Evolutionary conservation across 1,140 invertebrate species (phyloP).

Genomic region (Drosophila ercepeae): DNA sequence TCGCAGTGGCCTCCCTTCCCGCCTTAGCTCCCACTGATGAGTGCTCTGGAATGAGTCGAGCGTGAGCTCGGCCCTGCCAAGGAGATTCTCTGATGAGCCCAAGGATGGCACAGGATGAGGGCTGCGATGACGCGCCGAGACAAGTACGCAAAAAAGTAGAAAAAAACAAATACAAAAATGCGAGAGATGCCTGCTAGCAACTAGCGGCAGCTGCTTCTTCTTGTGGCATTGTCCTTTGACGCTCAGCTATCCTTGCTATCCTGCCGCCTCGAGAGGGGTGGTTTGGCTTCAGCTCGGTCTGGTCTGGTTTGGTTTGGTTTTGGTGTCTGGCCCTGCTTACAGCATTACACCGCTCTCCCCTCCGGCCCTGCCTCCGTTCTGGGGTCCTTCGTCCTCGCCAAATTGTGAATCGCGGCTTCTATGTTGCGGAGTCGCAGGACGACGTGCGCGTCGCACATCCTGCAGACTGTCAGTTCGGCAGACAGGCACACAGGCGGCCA

Average conservation of each 20-base stretch:
- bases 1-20: slow-evolving; percentile 8
- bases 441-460: slow-evolving; percentile 18
- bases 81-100: slow-evolving; percentile 43
- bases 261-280: slow-evolving; percentile 57
- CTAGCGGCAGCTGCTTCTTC: slow-evolving; percentile 62
- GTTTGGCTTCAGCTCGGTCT: slow-evolving; percentile 36
- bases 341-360: slow-evolving; percentile 57
- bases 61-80: slow-evolving; percentile 49
- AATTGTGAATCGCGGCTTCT: slow-evolving; percentile 55
- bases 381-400: slow-evolving; percentile 14
- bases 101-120: slow-evolving; percentile 13
- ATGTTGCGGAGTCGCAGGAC: slow-evolving; percentile 53
- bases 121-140: slow-evolving; percentile 63
- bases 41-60: slow-evolving; percentile 49
- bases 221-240: slow-evolving; percentile 73
- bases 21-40: slow-evolving; percentile 5
- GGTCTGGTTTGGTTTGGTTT: slow-evolving; percentile 34
- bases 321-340: slow-evolving; percentile 66
- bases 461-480: slow-evolving; percentile 16
- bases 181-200: slow-evolving; percentile 64
- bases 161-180: slow-evolving; percentile 13
- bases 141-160: slow-evolving; percentile 63
- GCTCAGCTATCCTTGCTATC: slow-evolving; percentile 33
- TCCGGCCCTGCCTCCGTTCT: slow-evolving; percentile 5
- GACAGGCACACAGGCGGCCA: slow-evolving; percentile 14